Conservation (phyloP, 2,113 vertebrate species). For the Stegostoma tigrinum region DNA sequence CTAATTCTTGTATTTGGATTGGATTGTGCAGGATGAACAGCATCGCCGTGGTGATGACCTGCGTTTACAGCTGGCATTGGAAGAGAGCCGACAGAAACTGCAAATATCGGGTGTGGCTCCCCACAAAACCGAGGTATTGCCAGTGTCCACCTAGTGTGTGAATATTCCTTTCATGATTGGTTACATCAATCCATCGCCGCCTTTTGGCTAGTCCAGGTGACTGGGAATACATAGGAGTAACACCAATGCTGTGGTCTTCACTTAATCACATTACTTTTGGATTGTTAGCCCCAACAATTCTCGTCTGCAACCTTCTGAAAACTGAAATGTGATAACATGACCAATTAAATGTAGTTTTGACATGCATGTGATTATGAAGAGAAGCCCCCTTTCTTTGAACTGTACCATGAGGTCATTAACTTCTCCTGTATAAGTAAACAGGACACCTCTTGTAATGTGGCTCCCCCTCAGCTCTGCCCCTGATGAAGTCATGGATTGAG, state of each 20-base stretch:
- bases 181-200: neutral
- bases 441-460: neutral
- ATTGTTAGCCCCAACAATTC: neutral
- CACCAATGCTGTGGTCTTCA: neutral
- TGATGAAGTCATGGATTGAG: neutral
- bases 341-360: neutral
- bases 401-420: neutral
- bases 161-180: neutral
- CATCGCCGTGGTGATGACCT: constrained; percentile 90
- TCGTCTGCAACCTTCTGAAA: neutral
- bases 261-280: neutral
- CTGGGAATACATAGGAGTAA: neutral
- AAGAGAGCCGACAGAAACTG: constrained; percentile 70
- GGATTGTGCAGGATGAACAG: constrained; percentile 79
- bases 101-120: neutral
- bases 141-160: neutral
- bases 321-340: neutral
- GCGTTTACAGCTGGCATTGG: constrained; percentile 93
- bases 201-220: neutral
- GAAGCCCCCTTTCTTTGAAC: neutral
- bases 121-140: neutral
- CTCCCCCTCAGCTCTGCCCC: neutral
- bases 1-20: neutral
- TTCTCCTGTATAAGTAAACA: neutral
- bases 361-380: neutral